A percentile compares a stretch with the other conserved stretches of the same genome.
These are phyloP conservation scores for Sinonovacula constricta DNA, from an alignment of 1,140 invertebrate genomes.

Conservation along the genomic window DNA sequence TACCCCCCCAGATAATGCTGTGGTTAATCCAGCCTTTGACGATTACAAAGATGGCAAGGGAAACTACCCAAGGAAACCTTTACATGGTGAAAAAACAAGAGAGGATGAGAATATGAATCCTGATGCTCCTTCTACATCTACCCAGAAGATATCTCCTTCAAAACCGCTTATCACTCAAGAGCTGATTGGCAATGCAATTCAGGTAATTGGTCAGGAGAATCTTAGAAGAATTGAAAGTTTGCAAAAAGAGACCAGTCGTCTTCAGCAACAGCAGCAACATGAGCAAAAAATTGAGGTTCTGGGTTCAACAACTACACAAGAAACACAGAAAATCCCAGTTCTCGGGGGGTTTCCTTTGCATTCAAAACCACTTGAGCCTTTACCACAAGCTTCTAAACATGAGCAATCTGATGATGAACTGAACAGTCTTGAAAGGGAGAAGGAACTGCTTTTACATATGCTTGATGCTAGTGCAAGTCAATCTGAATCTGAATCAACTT, in stretches of 20 bases:
- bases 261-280: constrained; percentile 11
- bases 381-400: too few relatives aligned
- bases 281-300: constrained; percentile 43
- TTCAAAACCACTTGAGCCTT: too few relatives aligned
- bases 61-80: too few relatives aligned
- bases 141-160: background rate
- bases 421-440: constrained; percentile 35
- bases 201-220: constrained; percentile 50
- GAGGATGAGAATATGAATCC: too few relatives aligned
- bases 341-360: background rate
- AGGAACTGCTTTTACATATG: constrained; percentile 27
- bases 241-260: constrained; percentile 21
- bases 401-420: constrained; percentile 37
- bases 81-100: too few relatives aligned
- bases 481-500: background rate
- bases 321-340: background rate
- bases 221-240: constrained; percentile 37
- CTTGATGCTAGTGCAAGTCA: constrained; percentile 12
- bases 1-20: background rate
- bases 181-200: constrained; percentile 49
- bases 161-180: constrained; percentile 23
- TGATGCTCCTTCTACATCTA: too few relatives aligned
- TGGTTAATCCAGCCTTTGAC: background rate
- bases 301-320: background rate
- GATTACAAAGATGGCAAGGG: too few relatives aligned